Evolutionary conservation across 2,888 invertebrate genomes (phyloP), one percentile per base, ranked within the genome.

Genomic region (Scotopteryx bipunctaria): DNA sequence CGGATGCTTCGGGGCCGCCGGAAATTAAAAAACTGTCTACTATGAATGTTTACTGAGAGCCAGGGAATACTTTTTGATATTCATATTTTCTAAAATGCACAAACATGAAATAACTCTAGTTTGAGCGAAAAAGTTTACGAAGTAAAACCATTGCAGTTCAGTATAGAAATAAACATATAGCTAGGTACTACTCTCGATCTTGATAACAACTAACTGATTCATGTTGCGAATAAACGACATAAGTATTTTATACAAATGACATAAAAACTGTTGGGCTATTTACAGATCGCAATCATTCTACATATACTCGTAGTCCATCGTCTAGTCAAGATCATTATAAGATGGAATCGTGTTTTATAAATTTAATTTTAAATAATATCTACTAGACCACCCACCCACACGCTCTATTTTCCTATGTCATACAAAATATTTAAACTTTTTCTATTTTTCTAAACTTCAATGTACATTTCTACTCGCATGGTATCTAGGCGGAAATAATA

Each of bases 1-100:
- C 80, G 84, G 81, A 84, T 75, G 76, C 69, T 70, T 64, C 71
- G 75, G 71, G 76, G 70, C 72, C 69, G 69, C 80, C 86, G 86
- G 88, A 87, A 89, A 89, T 88, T 86, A 86, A 87, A 72, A 86
- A 86, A 83, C 79, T 81, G 81, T 80, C 80, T 78, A 69, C 67
- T 68, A 64, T 74, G 69, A 63, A 69, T 64, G 64, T 63, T 61
- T 64, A 67, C 69, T 61, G 55, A 65, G 61, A 67, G 57, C 57
- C 56, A 51, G 51, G 48, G 50, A 49, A 53, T 51, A 50, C 46
- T 35, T 40, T 54, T 48, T 40, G 11, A 36, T 51, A 49, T 48
- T 42, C 49, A 49, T 50, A 56, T 56, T 52, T 55, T 52, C 46
- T 53, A 51, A 59, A 57, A 55, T 48, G 41, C 32, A 27, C 31